Percentiles rank a stretch among this genome's conserved stretches.
These are phyloP conservation scores for Aphis craccivora DNA, from an alignment of 1,140 invertebrate genomes.

Conservation along the genomic window DNA sequence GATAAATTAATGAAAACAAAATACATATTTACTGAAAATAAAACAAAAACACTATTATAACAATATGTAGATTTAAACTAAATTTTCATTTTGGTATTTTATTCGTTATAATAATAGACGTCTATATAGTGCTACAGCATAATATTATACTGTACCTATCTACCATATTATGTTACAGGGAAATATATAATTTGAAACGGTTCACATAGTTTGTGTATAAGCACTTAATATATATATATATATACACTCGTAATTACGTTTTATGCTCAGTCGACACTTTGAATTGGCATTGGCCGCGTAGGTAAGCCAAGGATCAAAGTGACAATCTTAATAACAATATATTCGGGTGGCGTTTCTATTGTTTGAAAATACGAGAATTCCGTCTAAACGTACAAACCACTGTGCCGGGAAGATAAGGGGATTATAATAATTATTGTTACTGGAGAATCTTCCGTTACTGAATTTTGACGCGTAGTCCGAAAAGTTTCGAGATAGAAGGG, in stretches of 20 bases:
- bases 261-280: neutral
- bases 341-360: neutral
- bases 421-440: conserved; percentile 21
- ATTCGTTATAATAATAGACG: neutral
- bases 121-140: neutral
- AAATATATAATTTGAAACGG: neutral
- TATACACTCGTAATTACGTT: neutral
- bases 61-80: neutral
- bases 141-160: neutral
- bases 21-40: neutral
- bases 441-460: neutral
- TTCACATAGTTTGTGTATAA: neutral
- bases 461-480: neutral
- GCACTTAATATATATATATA: neutral
- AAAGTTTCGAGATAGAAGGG: neutral
- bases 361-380: conserved; percentile 28
- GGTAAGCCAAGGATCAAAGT: conserved; percentile 27
- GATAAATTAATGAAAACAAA: neutral
- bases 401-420: conserved; percentile 18
- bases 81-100: neutral
- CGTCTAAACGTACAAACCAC: conserved; percentile 1
- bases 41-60: neutral
- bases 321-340: conserved; percentile 26
- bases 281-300: neutral
- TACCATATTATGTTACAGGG: neutral